phyloP scores from a whole-genome alignment of 2,797 vertebrate genomes.

The Micropoecilia bifurca region DNA sequence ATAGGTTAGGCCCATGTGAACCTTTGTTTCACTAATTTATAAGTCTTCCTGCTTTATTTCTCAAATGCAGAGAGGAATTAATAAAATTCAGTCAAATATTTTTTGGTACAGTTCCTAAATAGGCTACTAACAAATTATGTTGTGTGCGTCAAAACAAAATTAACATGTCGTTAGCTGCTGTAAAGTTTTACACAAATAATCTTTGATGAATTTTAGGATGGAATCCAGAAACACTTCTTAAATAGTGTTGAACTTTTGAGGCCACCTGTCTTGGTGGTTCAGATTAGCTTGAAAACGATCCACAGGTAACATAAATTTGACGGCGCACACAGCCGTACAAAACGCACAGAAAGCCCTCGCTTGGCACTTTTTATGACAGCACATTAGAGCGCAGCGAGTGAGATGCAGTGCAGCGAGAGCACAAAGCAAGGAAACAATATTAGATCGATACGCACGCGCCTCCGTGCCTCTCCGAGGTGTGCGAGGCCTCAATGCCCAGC shows the following conservation, averaged over 20 bases:
- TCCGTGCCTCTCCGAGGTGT: slow-evolving; percentile 70
- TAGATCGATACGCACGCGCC: slow-evolving; percentile 74
- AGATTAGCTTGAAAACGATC: slow-evolving; percentile 19
- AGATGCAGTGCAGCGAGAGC: slow-evolving; percentile 45
- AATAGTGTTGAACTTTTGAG: background rate
- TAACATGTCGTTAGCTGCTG: background rate
- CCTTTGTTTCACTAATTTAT: slow-evolving; percentile 66
- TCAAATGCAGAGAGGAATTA: slow-evolving; percentile 57
- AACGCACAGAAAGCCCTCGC: slow-evolving; percentile 32
- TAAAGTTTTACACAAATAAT: background rate
- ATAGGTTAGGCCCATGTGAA: slow-evolving; percentile 58
- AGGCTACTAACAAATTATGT: background rate
- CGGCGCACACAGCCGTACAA: background rate
- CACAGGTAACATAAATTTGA: background rate
- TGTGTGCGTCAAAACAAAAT: background rate
- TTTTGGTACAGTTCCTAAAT: slow-evolving; percentile 49
- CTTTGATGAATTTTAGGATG: background rate
- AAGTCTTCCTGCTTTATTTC: slow-evolving; percentile 45
- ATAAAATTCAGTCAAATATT: slow-evolving; percentile 68
- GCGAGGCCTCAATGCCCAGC: slow-evolving; percentile 63
- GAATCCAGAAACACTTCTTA: background rate
- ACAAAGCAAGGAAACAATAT: slow-evolving; percentile 72
- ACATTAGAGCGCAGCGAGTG: slow-evolving; percentile 46
- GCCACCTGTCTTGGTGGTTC: background rate
- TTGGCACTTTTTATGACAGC: slow-evolving; percentile 40